Evolutionary conservation across 2,797 vertebrate species (phyloP).

Genomic region (Rhadinocentrus ornatus): DNA sequence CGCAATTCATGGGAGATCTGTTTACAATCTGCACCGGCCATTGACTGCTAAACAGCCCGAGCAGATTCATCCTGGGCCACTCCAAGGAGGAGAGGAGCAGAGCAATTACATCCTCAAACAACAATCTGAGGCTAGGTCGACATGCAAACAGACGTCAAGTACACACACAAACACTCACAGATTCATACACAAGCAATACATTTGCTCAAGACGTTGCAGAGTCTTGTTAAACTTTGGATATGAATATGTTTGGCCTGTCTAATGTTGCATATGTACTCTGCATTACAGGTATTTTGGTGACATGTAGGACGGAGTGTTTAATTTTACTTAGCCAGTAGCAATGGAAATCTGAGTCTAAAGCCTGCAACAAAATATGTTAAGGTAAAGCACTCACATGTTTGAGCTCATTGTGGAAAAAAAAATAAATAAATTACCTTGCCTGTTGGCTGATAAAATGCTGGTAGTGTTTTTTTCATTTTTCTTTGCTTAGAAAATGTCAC

Average conservation of each 20-base stretch:
- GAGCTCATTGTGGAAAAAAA: neutral
- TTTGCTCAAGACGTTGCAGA: conserved; percentile 77
- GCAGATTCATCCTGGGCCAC: conserved; percentile 82
- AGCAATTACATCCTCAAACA: conserved; percentile 87
- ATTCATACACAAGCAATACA: conserved; percentile 76
- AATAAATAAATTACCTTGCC: neutral
- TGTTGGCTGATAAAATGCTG: too few species aligned
- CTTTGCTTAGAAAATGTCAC: too few species aligned
- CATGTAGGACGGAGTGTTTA: conserved; percentile 40
- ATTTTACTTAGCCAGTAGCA: conserved; percentile 36
- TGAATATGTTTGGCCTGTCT: conserved; percentile 67
- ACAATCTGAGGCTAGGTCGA: conserved; percentile 78
- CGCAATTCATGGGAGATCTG: conserved; percentile 88
- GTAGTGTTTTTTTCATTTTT: too few species aligned
- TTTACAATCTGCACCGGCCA: conserved; percentile 87
- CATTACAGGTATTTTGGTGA: conserved; percentile 64
- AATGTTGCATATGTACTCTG: conserved; percentile 58
- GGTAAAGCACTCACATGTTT: neutral
- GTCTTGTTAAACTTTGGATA: conserved; percentile 67
- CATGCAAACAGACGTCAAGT: conserved; percentile 81
- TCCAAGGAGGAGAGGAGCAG: conserved; percentile 82
- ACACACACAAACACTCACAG: conserved; percentile 79
- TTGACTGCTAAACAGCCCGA: conserved; percentile 86
- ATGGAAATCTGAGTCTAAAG: conserved; percentile 31
- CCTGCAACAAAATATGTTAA: neutral